Evolutionary conservation across 1,140 invertebrate species (phyloP).

Genomic region (Epicauta chinensis): DNA sequence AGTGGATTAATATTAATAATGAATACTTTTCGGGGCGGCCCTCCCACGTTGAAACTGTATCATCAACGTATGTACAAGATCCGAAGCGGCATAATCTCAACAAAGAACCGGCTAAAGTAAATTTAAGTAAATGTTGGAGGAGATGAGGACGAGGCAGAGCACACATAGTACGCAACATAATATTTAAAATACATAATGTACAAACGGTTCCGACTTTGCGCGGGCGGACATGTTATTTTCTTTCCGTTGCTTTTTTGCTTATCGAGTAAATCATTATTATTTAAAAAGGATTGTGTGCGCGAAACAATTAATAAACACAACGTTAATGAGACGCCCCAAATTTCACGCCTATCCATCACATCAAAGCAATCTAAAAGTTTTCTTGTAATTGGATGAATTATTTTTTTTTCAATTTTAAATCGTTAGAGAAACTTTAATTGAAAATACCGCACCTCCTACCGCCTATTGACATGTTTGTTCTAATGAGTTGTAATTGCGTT

Average conservation of each 20-base stretch:
- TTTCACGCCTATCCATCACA: too few species aligned
- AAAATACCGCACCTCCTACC: too few species aligned
- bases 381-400: background rate
- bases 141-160: background rate
- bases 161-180: too few species aligned
- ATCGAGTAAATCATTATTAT: background rate
- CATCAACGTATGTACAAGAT: slow-evolving; percentile 7
- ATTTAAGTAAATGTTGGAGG: slow-evolving; percentile 2
- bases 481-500: slow-evolving; percentile 5
- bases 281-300: background rate
- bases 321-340: too few species aligned
- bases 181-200: too few species aligned
- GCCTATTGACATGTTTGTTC: slow-evolving; percentile 6
- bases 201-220: background rate
- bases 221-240: slow-evolving; percentile 4
- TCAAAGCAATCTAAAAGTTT: too few species aligned
- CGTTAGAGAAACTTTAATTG: background rate
- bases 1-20: slow-evolving; percentile 18
- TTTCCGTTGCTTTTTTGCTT: background rate
- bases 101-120: slow-evolving; percentile 18
- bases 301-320: too few species aligned
- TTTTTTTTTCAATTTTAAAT: background rate
- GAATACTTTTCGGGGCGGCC: slow-evolving; percentile 22
- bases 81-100: slow-evolving; percentile 12
- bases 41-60: slow-evolving; percentile 29